Base-by-base conservation (phyloP, 2,113 vertebrate species). In the Poeciliopsis retropinna region DNA sequence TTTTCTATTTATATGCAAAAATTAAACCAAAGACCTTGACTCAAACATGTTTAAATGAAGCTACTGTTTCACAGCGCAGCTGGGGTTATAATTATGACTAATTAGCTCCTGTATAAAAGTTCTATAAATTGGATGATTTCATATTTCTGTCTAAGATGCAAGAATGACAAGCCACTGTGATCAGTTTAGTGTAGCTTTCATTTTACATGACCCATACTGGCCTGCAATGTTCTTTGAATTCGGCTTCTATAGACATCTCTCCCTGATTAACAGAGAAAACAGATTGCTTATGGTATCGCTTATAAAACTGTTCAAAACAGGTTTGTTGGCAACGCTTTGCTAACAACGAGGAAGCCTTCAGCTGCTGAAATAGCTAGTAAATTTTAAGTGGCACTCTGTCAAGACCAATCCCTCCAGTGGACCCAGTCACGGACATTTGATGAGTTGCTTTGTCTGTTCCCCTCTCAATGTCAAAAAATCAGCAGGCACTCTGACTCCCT, bases 381-480 rank as follows among this genome's bases (percentile, higher is more conserved):
- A 92, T 91, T 87, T 85, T 87, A 83, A 90, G 87, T 84, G 88
- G 69, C 81, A 88, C 76, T 82, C 80, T 80, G 87, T 90, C 76
- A 84, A 87, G 92, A 82, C 64, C 66, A 78, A 85, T 87, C 80
- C 80, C 76, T 87, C 80, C 66, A 82, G 73, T 75, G 70, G 75
- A 79, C 70, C 66, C 84, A 83, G 77, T 84, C 89, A 85, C 78
- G 68, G 76, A 88, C 84, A 83, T 89, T 88, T 91, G 91, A 93
- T 89, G 85, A 89, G 88, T 88, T 80, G 80, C 80, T 92, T 90
- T 91, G 84, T 90, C 79, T 88, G 80, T 76, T 88, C 73, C 75
- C 79, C 78, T 89, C 85, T 89, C 85, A 80, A 87, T 91, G 88
- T 90, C 89, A 89, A 87, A 90, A 86, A 87, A 91, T 90, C 91